Evolutionary conservation across 2,113 vertebrate species (phyloP).

Genomic region (Trematomus loennbergii): DNA sequence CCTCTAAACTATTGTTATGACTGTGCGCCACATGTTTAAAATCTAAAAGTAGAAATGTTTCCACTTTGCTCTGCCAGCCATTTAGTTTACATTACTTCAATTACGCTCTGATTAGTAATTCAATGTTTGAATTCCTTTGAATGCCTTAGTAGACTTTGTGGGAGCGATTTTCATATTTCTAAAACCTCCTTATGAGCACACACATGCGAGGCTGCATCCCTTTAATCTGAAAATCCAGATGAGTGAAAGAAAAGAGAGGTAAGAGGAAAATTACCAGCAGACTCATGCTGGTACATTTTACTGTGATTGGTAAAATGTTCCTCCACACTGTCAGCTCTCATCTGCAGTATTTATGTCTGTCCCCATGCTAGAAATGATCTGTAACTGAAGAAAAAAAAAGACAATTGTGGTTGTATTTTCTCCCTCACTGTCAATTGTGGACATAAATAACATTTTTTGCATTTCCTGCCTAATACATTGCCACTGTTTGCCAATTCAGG

Average conservation of each 20-base stretch:
- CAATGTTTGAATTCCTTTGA: conserved; percentile 15
- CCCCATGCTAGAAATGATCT: conserved; percentile 9
- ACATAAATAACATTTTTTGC: conserved; percentile 3
- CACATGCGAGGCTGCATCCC: background rate
- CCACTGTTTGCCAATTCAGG: conserved; percentile 24
- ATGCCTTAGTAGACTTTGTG: conserved; percentile 16
- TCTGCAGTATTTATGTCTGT: background rate
- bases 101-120: conserved; percentile 30
- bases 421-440: background rate
- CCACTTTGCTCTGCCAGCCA: background rate
- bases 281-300: conserved; percentile 18
- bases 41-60: conserved; percentile 16
- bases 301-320: conserved; percentile 6
- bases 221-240: conserved; percentile 25
- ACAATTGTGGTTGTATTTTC: conserved; percentile 5
- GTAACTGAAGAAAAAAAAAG: background rate
- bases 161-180: conserved; percentile 21
- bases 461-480: conserved; percentile 4
- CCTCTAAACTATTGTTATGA: background rate
- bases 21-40: conserved; percentile 7
- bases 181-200: conserved; percentile 1
- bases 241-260: background rate
- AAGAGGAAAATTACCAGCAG: conserved; percentile 13
- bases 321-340: background rate
- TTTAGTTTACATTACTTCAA: background rate